Evolutionary conservation across 1,140 invertebrate genomes (phyloP), one percentile per base, ranked within the genome.

Genomic region (Potamilus streckersoni): DNA sequence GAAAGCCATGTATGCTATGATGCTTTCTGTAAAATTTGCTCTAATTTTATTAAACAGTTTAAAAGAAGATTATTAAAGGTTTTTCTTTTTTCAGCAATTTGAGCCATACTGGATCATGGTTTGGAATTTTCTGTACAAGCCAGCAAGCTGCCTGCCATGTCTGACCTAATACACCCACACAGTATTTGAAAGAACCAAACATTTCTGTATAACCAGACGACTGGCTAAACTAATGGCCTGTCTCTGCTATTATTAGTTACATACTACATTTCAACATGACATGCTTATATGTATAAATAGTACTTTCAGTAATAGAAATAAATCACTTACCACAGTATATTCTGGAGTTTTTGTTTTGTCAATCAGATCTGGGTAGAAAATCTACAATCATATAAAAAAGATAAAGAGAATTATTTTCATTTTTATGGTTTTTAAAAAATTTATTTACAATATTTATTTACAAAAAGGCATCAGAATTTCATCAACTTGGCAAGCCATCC

Each of bases 361-460:
- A 83, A 99, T 98, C 62, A 99, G 92, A 92, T 99, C 98, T 0
- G 98, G 98, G 92, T 99, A 99, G 91, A 99, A 99, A 79, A 99
- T 99, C 92, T 92, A 81, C 61, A 89, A 84, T 74, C 19, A 79
- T 59, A 76, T 62, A 80, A 16, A 57, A 64, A 11, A 12, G 55
- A 19, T 58, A 73, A 23, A 13, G 19, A 2, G 4, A 59, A 61
- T 16, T 62, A 38, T 31, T 61, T 61, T 11, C 2, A 11, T 20
- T n/a, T 66, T 16, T 31, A 13, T 23, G 4, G 31, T 66, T 20
- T 17, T 20, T n/a, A 8, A 3, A 65, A 6, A 3, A 5, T 65
- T 65, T n/a, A 65, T 0, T 27, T 65, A 27, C 15, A 27, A 65
- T 16, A 65, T 65, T 20, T 20, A 27, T 65, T 65, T 17, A 58